phyloP scores from a whole-genome alignment of 2,113 vertebrate genomes.

The Picathartes gymnocephalus region DNA sequence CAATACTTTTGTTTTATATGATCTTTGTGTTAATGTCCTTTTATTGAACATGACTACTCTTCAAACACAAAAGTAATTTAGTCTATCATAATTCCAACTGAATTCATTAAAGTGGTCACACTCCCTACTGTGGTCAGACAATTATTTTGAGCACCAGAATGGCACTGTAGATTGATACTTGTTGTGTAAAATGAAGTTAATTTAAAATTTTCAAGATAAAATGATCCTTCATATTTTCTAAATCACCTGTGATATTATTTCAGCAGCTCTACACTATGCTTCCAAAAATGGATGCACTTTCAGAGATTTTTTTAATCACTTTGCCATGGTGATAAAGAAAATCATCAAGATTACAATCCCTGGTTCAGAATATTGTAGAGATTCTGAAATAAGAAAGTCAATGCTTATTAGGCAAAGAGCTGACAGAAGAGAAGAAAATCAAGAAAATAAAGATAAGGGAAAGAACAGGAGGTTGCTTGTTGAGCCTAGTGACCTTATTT shows the following conservation, averaged over 20 bases:
- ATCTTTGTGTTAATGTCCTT: background rate
- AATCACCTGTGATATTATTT: background rate
- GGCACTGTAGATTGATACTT: background rate
- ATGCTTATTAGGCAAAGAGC: constrained; percentile 61
- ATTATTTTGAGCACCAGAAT: background rate
- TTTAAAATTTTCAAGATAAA: background rate
- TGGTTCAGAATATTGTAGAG: constrained; percentile 56
- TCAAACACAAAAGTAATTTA: background rate
- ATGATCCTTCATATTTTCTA: background rate
- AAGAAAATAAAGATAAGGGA: constrained; percentile 32
- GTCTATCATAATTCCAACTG: background rate
- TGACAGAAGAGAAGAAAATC: constrained; percentile 2
- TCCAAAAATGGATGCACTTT: constrained; percentile 6
- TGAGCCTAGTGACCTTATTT: constrained; percentile 58
- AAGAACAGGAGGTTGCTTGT: constrained; percentile 37
- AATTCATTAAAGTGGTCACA: background rate
- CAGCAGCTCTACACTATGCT: background rate
- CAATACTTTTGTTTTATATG: background rate
- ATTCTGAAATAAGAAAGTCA: constrained; percentile 58
- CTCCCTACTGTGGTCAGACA: background rate
- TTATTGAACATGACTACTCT: background rate
- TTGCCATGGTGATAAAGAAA: constrained; percentile 52
- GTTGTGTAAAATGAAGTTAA: background rate
- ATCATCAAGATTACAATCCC: constrained; percentile 43
- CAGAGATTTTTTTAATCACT: background rate